phyloP scores from a whole-genome alignment of 1,140 invertebrate genomes.

The Littorina saxatilis region DNA sequence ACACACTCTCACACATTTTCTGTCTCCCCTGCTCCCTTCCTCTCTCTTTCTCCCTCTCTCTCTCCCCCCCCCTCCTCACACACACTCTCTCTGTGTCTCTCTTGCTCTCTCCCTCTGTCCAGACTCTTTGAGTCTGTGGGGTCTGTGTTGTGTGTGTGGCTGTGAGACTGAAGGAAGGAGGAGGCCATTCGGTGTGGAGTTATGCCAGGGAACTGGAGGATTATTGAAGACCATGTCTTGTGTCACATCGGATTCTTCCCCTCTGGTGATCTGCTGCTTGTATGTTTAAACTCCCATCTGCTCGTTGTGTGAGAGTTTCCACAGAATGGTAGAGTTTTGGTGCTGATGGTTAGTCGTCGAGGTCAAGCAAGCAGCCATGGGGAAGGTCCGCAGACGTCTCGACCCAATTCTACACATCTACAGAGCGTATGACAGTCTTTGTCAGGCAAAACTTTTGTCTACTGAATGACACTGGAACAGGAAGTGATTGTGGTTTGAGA shows the following conservation, averaged over 20 bases:
- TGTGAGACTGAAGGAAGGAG: not conserved
- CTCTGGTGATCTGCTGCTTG: not conserved
- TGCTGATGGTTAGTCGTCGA: too few species aligned
- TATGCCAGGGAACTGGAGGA: not conserved
- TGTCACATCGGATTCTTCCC: not conserved
- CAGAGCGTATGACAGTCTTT: not conserved
- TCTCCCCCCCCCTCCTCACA: not conserved
- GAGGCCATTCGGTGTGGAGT: slow-evolving; percentile 16
- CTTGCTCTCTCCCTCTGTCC: too few species aligned
- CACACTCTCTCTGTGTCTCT: not conserved
- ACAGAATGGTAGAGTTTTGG: too few species aligned
- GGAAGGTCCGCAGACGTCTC: not conserved
- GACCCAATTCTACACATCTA: slow-evolving; percentile 2
- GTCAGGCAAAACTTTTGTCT: not conserved
- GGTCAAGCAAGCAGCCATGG: too few species aligned
- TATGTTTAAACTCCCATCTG: too few species aligned
- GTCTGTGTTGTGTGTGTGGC: not conserved
- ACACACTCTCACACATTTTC: not conserved
- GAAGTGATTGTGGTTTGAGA: too few species aligned
- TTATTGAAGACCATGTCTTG: slow-evolving; percentile 15
- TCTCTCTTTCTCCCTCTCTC: not conserved
- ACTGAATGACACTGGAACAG: too few species aligned
- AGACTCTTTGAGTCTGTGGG: too few species aligned
- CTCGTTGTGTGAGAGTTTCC: too few species aligned
- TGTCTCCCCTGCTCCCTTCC: not conserved